These are phyloP conservation scores for Melangyna quadrimaculata DNA, from an alignment of 2,888 invertebrate species.

Conservation along the genomic window DNA sequence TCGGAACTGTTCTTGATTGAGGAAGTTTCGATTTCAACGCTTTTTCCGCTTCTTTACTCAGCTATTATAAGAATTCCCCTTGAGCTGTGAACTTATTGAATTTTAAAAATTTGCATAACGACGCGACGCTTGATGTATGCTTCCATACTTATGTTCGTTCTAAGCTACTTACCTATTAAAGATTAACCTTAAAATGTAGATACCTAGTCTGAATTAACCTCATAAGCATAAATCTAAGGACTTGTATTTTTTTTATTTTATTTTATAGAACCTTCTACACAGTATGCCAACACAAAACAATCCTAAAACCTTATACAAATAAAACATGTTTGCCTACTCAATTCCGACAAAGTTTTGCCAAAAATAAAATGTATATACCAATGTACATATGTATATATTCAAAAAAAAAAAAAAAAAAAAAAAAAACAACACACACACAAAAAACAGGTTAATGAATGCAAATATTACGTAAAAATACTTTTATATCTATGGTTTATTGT, in stretches of 20 bases:
- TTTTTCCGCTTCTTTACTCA: neutral
- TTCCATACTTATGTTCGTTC: too few species aligned
- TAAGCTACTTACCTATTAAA: neutral
- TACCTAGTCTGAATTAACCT: neutral
- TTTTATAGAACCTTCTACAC: neutral
- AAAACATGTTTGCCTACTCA: neutral
- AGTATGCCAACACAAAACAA: neutral
- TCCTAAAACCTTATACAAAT: neutral
- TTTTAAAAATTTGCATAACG: neutral
- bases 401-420: neutral
- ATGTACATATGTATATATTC: neutral
- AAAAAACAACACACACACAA: too few species aligned
- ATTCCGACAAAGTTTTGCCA: slow-evolving; percentile 16
- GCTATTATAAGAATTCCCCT: neutral
- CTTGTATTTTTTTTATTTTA: neutral
- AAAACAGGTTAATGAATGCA: slow-evolving; percentile 3
- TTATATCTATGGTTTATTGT: neutral
- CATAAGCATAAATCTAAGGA: slow-evolving; percentile 13
- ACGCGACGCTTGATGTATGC: neutral
- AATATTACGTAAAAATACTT: slow-evolving; percentile 3
- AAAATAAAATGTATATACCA: neutral
- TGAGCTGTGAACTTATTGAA: neutral
- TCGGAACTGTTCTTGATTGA: neutral
- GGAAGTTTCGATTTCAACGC: neutral
- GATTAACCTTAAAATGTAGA: neutral